phyloP scores from a whole-genome alignment of 2,888 invertebrate species.

The Caenorhabditis japonica region DNA sequence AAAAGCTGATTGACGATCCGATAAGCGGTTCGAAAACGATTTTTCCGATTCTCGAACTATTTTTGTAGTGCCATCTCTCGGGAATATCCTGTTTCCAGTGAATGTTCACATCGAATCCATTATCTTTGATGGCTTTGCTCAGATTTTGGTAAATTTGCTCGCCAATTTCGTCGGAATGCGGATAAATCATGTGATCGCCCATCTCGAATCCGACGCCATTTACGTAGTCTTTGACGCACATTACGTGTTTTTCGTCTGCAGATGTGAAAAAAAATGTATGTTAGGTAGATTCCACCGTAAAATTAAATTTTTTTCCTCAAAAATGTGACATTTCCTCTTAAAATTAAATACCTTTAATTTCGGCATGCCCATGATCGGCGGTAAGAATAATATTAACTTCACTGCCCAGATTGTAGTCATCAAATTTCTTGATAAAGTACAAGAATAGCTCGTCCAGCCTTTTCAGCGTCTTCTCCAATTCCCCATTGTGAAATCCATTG shows the following conservation, averaged over 20 bases:
- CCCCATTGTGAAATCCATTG: conserved; percentile 77
- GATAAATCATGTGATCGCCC: conserved; percentile 68
- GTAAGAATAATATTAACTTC: conserved; percentile 78
- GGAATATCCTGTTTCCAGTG: conserved; percentile 79
- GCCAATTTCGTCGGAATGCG: conserved; percentile 60
- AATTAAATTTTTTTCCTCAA: too few relatives aligned
- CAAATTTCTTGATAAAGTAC: conserved; percentile 74
- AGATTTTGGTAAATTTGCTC: conserved; percentile 52
- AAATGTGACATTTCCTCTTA: too few relatives aligned
- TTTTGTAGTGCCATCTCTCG: conserved; percentile 82
- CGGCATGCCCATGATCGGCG: conserved; percentile 79
- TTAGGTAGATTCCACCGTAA: too few relatives aligned
- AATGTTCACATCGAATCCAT: conserved; percentile 56
- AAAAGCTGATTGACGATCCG: conserved; percentile 62
- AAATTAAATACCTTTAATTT: conserved; percentile 45
- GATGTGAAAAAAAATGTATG: background rate
- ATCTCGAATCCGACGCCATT: conserved; percentile 56
- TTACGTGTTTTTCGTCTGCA: conserved; percentile 59
- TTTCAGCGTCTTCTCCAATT: conserved; percentile 67
- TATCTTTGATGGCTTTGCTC: conserved; percentile 52
- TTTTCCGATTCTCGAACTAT: conserved; percentile 79
- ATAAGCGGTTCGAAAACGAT: conserved; percentile 80
- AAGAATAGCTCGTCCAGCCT: conserved; percentile 77
- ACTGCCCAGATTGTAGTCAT: conserved; percentile 66
- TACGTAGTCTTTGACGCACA: conserved; percentile 63